Base-by-base conservation (phyloP, 1,140 invertebrate genomes). In the Lepidotrigona ventralis region DNA sequence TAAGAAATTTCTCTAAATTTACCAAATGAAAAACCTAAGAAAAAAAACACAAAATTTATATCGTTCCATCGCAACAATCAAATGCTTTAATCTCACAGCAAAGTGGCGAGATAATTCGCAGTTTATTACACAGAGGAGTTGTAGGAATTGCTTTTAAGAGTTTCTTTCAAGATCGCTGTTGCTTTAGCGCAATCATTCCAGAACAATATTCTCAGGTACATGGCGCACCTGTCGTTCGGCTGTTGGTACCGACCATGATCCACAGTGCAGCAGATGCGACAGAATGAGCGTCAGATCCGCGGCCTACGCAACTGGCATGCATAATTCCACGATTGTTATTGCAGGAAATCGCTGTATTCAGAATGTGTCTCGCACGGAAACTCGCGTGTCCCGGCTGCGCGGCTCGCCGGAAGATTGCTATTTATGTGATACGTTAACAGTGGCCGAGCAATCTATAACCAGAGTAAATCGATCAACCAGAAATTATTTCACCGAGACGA, bases 271-370 rank as follows among this genome's bases (percentile, higher is more conserved):
- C 81, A 83, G 76, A 79, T 83, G 81, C 56, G 21, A 39, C 64
- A 53, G 15, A 70, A 72, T 19, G 75, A 64, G 75, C 26, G 58
- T 71, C 11, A 64, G 23, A 14, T 58, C 39, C 75, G 29, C 29
- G 21, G n/a, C n/a, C 46, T 60, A 83, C 69, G 66, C 54, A 26
- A 21, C 9, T 46, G 76, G 81, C 81, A 83, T 83, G 54, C 81
- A 56, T 83, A 83, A 83, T 79, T 66, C 69, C 58, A 33, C 76
- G 69, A 83, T 79, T 83, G 76, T 79, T 79, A 72, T 83, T 83
- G 51, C 76, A 54, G 76, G 81, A 83, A 83, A 83, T 83, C 76
- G 33, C 58, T 56, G 81, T 46, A 79, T 79, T 83, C 77, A 64
- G 76, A 83, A 83, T 72, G 76, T 79, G 81, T 83, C 60, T 83